A percentile compares a stretch with the other conserved stretches of the same genome.
Conservation (phyloP, 2,888 invertebrate genomes). For the Lasioglossum oenotherae region DNA sequence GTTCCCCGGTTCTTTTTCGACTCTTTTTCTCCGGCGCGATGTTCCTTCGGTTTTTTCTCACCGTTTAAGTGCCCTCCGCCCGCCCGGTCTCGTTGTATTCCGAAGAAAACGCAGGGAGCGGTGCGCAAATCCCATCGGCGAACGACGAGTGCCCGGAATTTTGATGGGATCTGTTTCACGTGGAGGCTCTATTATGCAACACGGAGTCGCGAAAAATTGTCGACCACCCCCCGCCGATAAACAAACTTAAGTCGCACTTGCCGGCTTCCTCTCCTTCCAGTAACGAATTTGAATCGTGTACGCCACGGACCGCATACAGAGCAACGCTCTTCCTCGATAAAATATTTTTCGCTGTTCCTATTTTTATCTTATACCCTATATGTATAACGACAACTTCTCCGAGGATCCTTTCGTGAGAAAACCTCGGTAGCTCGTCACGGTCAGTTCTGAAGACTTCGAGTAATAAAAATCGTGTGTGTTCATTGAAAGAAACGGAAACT, state of each 20-base stretch:
- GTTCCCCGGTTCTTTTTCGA: background rate
- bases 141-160: conserved; percentile 58
- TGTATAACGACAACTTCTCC: background rate
- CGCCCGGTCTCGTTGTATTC: background rate
- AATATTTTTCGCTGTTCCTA: background rate
- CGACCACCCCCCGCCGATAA: conserved; percentile 21
- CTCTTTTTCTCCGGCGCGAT: background rate
- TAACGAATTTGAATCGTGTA: conserved; percentile 19
- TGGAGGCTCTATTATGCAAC: conserved; percentile 39
- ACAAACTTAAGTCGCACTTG: conserved; percentile 25
- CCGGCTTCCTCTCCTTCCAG: background rate
- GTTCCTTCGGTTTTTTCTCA: background rate
- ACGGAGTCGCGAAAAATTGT: conserved; percentile 43
- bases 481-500: too few species aligned
- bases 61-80: conserved; percentile 15
- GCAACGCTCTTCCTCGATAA: background rate
- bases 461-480: too few species aligned
- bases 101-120: conserved; percentile 23
- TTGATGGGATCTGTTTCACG: conserved; percentile 51
- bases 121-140: conserved; percentile 53
- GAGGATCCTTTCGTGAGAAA: background rate
- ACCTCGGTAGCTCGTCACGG: background rate
- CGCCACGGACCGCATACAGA: background rate
- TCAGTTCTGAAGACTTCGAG: background rate
- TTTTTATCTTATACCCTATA: background rate